Conservation (phyloP, 37 sponge, comb jelly and placozoan genomes). For the Ephydatia muelleri region DNA sequence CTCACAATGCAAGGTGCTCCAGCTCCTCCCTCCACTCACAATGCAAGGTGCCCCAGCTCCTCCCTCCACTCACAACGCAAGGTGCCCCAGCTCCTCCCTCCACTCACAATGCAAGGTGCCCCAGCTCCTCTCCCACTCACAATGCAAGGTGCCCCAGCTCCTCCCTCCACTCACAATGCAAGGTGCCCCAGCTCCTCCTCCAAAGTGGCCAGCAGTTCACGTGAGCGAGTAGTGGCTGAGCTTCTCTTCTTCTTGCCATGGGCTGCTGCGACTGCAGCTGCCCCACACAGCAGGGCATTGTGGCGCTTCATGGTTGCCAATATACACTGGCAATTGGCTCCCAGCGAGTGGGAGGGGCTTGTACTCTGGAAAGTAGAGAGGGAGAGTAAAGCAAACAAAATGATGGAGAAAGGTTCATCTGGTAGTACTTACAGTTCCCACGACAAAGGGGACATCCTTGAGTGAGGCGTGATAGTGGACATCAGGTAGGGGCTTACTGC, state of each 20-base stretch:
- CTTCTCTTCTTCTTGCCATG: background rate
- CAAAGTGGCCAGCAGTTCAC: constrained; percentile 34
- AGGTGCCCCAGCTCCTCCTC: constrained; percentile 53
- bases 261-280: constrained; percentile 51
- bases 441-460: constrained; percentile 74
- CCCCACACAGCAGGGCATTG: constrained; percentile 63
- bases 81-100: too few relatives aligned
- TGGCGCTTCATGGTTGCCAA: constrained; percentile 72
- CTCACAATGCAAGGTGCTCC: too few relatives aligned
- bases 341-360: constrained; percentile 71
- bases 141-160: background rate
- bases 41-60: too few relatives aligned
- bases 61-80: too few relatives aligned
- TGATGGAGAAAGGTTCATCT: background rate
- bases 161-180: constrained; percentile 34
- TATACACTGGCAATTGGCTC: constrained; percentile 70
- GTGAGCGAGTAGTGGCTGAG: background rate
- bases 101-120: background rate
- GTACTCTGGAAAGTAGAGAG: constrained; percentile 36
- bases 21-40: too few relatives aligned
- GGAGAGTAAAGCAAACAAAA: background rate
- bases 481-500: constrained; percentile 24
- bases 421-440: constrained; percentile 47
- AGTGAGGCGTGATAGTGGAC: constrained; percentile 63
- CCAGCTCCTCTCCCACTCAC: constrained; percentile 8